Evolutionary conservation across 2,888 invertebrate species (phyloP), one percentile per base, ranked within the genome.

Genomic region (Aphidoletes aphidimyza): DNA sequence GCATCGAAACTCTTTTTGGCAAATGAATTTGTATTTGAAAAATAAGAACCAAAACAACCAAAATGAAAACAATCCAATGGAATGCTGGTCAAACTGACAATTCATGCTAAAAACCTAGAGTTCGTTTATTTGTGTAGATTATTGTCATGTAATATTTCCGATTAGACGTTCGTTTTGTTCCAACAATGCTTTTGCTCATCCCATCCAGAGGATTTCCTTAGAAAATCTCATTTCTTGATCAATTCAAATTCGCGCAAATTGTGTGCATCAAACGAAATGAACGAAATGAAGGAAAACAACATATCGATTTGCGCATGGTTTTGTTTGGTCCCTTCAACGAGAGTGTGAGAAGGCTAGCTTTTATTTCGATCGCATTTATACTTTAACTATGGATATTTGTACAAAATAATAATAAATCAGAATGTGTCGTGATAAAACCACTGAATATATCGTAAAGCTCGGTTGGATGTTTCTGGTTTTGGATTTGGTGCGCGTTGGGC

Each of bases 381-480:
- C 37, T 81, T 81, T 37, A 9, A 37, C 22, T 81, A 37, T 81
- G 37, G 37, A 81, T 81, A 81, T 81, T 81, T 37, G 37, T 81
- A 81, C 81, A 37, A 81, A 37, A 37, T 37, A 37, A 81, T 81
- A 81, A 81, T 81, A 81, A 81, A 81, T 81, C 81, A 81, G 81
- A n/a, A 81, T 81, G 81, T 81, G 81, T 81, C 81, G 81, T 81
- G 81, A 81, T 81, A 81, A 81, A 81, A 81, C 81, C 81, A 81
- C 81, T 81, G 81, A 37, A 81, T 81, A 69, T 34, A 69, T 69
- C 69, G 69, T 69, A 81, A 81, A 37, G 37, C 37, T 37, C 9
- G 36, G n/a, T 81, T 81, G 36, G 81, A 22, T 81, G 1, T 81
- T 19, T 69, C 69, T 69, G 36, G 36, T n/a, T n/a, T n/a, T n/a